Evolutionary conservation across 2,888 invertebrate species (phyloP), one percentile per base, ranked within the genome.

Genomic region (Halictus ligatus): DNA sequence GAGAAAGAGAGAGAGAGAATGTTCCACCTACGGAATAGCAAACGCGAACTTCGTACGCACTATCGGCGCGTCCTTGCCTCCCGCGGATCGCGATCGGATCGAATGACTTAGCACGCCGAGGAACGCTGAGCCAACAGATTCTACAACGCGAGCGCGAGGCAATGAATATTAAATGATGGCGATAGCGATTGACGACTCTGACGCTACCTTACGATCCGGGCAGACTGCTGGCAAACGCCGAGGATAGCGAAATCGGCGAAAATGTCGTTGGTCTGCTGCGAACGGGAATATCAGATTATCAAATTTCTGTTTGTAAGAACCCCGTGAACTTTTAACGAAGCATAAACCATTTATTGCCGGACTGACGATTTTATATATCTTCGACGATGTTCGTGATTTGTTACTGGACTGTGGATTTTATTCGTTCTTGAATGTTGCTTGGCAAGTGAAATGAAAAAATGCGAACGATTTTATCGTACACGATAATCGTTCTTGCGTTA

Each of bases 11-110:
- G 5, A 48, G 48, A 18, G 48, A 18, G 50, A 21, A 18, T 50
- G 21, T 50, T 50, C 69, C 75, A 25, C 25, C 81, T 77, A 76
- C 50, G 71, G 73, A 82, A 73, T 80, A 80, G 25, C 77, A 77
- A 60, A 13, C 25, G 84, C 75, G 78, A 86, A 78, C 74, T 76
- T 74, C 54, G 77, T 78, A 40, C 35, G 76, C 50, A 10, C 48
- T n/a, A 58, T 58, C 40, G 46, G 48, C 72, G 48, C 12, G 25
- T 4, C 21, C 8, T 48, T 15, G 29, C 10, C 15, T 21, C 43
- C 50, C 60, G n/a, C 18, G 7, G 43, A 21, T 54, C 60, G 60
- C 13, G 40, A 40, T 69, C 69, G 21, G n/a, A 40, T 69, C 21
- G 13, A 48, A 21, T 46, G 54, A 54, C 54, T 54, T 54, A 54